phyloP scores from a whole-genome alignment of 2,797 vertebrate species.

The Avahi laniger region DNA sequence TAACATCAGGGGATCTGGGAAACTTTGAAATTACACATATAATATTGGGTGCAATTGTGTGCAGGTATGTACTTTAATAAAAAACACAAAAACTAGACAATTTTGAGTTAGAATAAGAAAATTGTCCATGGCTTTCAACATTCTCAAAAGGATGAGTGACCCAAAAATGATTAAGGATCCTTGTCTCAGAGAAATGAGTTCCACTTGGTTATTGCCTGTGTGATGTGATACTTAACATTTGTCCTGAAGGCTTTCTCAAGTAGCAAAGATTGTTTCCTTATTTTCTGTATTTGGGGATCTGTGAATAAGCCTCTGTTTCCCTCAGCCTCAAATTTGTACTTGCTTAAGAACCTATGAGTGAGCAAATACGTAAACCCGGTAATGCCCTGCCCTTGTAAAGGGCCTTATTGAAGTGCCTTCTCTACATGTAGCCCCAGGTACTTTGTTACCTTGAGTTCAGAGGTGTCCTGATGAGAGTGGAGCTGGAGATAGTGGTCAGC shows the following conservation, averaged over 20 bases:
- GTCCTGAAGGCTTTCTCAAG: not conserved
- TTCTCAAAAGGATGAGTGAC: not conserved
- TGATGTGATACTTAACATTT: not conserved
- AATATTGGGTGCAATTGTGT: not conserved
- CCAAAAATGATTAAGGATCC: not conserved
- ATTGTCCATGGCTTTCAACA: not conserved
- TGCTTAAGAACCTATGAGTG: slow-evolving; percentile 1
- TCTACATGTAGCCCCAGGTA: accelerated
- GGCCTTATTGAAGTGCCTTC: not conserved
- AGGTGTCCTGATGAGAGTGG: not conserved
- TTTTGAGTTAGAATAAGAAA: not conserved
- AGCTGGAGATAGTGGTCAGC: not conserved
- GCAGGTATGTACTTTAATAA: not conserved
- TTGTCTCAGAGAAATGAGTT: not conserved
- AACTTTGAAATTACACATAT: not conserved
- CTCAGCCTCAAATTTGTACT: not conserved
- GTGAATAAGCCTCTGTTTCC: not conserved
- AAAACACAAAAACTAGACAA: not conserved
- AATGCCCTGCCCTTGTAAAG: not conserved
- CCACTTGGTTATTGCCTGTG: not conserved
- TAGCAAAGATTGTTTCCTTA: not conserved
- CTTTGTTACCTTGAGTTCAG: not conserved
- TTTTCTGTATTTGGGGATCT: not conserved
- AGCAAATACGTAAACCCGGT: not conserved
- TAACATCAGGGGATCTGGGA: not conserved